Evolutionary conservation across 2,888 invertebrate species (phyloP), one percentile per base, ranked within the genome.

Genomic region (Cheilosia scutellata): DNA sequence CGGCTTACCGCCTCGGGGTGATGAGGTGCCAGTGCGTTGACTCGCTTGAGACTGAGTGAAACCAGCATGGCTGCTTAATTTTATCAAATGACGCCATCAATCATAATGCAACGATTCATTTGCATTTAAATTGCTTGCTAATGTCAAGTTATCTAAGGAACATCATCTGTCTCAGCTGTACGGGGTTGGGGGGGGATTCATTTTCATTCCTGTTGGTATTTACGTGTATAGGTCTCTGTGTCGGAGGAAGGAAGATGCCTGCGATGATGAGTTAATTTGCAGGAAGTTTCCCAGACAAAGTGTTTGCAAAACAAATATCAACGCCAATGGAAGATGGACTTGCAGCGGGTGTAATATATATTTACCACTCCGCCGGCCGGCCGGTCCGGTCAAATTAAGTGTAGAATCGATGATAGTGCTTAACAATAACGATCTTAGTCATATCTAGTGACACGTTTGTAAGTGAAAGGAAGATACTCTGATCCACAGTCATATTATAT

Each of bases 61-160:
- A 78, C 63, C 58, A 62, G 87, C 82, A 75, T 78, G 86, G 87
- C 87, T 89, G 78, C 87, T 88, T 87, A 83, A 87, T 74, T 88
- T 90, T 89, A 87, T 89, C 88, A 90, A 90, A 90, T 90, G 89
- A 88, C 91, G 90, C 90, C 90, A 91, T 91, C 91, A 90, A 91
- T 91, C 92, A 91, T 89, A 88, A 82, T 82, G 87, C 86, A 88
- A 87, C 87, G 87, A 89, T 88, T 89, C 89, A 92, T 92, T 92
- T 92, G 92, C 92, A 92, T 92, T 91, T 92, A 92, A 92, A 92
- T 92, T 92, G 91, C 91, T 89, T 92, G 92, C 91, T 91, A 92
- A 92, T 92, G 91, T 92, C 90, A 89, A 89, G 89, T 90, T 91
- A 91, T 91, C 91, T 89, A 89, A 90, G 89, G 89, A 90, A 91